Conservation (phyloP, 2,888 invertebrate species). For the Marronus borbonicus region DNA sequence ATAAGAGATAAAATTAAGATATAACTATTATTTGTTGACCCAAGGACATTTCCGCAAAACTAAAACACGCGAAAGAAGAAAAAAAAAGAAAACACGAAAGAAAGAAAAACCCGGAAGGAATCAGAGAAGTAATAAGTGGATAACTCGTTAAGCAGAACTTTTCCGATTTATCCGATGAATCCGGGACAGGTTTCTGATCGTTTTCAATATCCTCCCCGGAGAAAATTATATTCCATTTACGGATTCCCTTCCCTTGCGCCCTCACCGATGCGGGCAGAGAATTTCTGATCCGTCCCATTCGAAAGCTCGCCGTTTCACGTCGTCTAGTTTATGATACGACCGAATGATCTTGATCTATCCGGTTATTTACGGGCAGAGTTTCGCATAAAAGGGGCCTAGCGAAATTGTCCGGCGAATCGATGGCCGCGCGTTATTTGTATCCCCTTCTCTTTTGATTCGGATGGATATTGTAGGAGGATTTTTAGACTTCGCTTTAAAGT, state of each 20-base stretch:
- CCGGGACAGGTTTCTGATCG: slow-evolving; percentile 31
- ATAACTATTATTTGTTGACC: too few relatives aligned
- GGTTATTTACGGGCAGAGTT: slow-evolving; percentile 31
- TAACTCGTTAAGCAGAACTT: slow-evolving; percentile 45
- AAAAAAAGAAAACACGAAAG: slow-evolving; percentile 3
- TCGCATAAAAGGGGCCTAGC: slow-evolving; percentile 20
- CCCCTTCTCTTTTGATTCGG: slow-evolving; percentile 18
- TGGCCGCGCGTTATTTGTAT: slow-evolving; percentile 31
- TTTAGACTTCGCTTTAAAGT: background rate
- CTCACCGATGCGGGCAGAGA: background rate
- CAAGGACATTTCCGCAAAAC: too few relatives aligned
- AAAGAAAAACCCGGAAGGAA: background rate
- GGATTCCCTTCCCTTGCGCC: slow-evolving; percentile 9
- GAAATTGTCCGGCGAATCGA: slow-evolving; percentile 36
- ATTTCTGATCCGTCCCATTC: background rate
- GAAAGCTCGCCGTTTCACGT: background rate
- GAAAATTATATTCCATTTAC: slow-evolving; percentile 47
- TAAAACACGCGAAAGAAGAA: background rate
- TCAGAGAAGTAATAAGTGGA: slow-evolving; percentile 32
- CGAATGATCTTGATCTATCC: slow-evolving; percentile 40
- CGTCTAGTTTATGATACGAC: slow-evolving; percentile 42
- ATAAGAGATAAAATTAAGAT: too few relatives aligned
- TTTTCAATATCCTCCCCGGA: slow-evolving; percentile 36
- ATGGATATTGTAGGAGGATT: slow-evolving; percentile 17
- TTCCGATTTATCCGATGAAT: slow-evolving; percentile 42